Conservation (phyloP, 2,113 vertebrate genomes). For the Gopherus flavomarginatus region DNA sequence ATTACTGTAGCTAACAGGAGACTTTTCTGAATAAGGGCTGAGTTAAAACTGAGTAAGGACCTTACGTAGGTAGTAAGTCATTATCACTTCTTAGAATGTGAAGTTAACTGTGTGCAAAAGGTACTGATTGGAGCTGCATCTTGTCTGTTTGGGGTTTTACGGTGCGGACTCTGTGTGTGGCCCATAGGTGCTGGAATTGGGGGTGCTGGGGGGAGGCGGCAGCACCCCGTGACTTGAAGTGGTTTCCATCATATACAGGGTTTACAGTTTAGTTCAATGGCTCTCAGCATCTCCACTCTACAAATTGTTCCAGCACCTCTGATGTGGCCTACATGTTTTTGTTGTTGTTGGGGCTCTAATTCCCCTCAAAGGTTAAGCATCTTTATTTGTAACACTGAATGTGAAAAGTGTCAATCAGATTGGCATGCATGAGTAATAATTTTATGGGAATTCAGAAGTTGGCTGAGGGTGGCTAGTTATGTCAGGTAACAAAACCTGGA, state of each 20-base stretch:
- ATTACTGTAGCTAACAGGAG: too few species aligned
- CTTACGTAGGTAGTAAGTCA: background rate
- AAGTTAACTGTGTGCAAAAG: background rate
- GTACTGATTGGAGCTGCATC: background rate
- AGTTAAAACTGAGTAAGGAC: background rate
- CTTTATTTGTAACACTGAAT: constrained; percentile 16
- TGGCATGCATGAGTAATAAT: constrained; percentile 54
- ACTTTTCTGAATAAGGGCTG: background rate
- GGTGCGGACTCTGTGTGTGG: constrained; percentile 56
- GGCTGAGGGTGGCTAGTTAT: constrained; percentile 50
- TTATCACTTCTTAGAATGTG: constrained; percentile 49
- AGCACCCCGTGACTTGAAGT: too few species aligned
- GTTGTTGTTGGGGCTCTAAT: constrained; percentile 7
- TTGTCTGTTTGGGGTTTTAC: constrained; percentile 39
- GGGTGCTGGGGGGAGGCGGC: too few species aligned
- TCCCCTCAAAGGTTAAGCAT: constrained; percentile 1
- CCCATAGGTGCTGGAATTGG: background rate
- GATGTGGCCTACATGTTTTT: background rate
- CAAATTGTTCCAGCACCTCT: too few species aligned
- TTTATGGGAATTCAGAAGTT: constrained; percentile 36
- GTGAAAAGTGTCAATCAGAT: constrained; percentile 29
- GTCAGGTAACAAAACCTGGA: constrained; percentile 51
- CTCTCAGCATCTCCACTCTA: too few species aligned
- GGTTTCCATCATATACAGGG: too few species aligned
- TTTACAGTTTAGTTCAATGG: too few species aligned